These are phyloP conservation scores for Ciconia maguari DNA, from an alignment of 2,113 vertebrate genomes.

Conservation along the genomic window DNA sequence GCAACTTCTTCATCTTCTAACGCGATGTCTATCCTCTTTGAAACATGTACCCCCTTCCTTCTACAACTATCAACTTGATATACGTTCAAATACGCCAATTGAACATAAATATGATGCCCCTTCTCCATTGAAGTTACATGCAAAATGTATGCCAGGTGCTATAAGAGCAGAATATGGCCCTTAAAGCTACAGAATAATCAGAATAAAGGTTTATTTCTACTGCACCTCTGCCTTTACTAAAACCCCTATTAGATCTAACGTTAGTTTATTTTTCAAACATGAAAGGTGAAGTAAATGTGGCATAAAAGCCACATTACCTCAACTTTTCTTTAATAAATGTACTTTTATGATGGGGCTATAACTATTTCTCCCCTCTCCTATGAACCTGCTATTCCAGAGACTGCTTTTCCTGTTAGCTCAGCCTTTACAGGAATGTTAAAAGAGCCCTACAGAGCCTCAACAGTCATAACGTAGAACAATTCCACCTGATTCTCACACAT, in stretches of 20 bases:
- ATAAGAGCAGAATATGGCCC: conserved; percentile 57
- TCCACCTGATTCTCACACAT: conserved; percentile 54
- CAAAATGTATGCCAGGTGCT: conserved; percentile 43
- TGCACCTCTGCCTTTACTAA: conserved; percentile 41
- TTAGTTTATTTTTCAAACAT: conserved; percentile 54
- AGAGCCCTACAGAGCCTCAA: conserved; percentile 41
- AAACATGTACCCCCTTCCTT: conserved; percentile 16
- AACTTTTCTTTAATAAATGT: conserved; percentile 14
- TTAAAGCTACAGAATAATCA: conserved; percentile 42
- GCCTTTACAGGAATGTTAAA: conserved; percentile 50
- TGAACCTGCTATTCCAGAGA: conserved; percentile 41
- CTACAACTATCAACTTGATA: neutral
- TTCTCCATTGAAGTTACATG: conserved; percentile 37
- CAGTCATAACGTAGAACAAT: conserved; percentile 26
- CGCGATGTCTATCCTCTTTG: neutral
- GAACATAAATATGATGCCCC: conserved; percentile 6
- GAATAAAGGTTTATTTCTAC: conserved; percentile 23
- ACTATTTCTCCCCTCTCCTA: conserved; percentile 20
- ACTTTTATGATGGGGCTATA: conserved; percentile 25
- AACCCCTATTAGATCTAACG: conserved; percentile 31
- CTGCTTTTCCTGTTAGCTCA: conserved; percentile 30
- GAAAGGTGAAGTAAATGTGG: conserved; percentile 20
- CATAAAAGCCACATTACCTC: neutral
- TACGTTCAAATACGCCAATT: neutral
- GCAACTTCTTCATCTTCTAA: conserved; percentile 49